These are phyloP conservation scores for Gyrodactylus salaris DNA, from an alignment of 1,140 invertebrate genomes.

Conservation along the genomic window DNA sequence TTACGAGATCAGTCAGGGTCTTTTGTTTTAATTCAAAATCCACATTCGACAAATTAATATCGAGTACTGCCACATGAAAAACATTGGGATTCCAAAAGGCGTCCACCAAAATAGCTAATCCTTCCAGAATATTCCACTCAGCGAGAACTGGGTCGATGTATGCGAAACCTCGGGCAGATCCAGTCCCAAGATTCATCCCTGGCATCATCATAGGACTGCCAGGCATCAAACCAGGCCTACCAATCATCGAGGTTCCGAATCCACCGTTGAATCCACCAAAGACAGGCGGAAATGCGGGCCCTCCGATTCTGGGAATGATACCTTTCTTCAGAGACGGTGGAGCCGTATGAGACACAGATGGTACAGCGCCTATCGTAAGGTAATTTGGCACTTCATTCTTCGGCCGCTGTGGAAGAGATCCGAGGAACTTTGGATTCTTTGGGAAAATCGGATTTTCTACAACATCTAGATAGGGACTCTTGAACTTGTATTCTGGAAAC, in stretches of 20 bases:
- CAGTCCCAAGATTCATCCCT: background rate
- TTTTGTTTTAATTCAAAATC: too few species aligned
- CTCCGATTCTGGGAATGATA: background rate
- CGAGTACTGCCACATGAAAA: too few species aligned
- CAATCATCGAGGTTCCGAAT: background rate
- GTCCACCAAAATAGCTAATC: background rate
- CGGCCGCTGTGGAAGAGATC: background rate
- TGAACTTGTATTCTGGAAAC: background rate
- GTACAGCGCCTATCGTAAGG: background rate
- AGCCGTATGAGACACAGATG: background rate
- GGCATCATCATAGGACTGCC: background rate
- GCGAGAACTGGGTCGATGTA: background rate
- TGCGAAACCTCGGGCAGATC: background rate
- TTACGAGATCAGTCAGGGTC: too few species aligned
- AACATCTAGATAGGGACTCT: background rate
- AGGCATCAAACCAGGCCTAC: background rate
- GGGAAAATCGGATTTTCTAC: background rate
- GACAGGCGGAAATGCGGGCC: background rate
- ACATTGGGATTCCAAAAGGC: background rate
- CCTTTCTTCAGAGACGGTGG: background rate
- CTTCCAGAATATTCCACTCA: background rate
- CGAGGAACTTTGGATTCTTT: background rate
- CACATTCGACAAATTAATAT: too few species aligned
- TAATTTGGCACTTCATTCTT: background rate
- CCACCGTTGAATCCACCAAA: background rate